These are phyloP conservation scores for Echeneis naucrates DNA, from an alignment of 2,797 vertebrate genomes.

Conservation along the genomic window DNA sequence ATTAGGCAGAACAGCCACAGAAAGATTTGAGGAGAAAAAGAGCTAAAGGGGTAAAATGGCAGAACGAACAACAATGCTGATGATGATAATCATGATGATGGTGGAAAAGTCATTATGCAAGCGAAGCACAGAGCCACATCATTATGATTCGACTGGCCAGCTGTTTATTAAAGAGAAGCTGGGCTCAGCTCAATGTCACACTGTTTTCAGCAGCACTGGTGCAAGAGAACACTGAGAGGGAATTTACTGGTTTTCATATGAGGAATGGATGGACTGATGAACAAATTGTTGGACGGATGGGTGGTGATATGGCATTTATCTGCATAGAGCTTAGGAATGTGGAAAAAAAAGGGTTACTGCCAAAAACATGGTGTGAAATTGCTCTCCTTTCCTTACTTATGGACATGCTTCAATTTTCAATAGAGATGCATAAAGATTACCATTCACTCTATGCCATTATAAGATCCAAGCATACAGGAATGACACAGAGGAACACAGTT, in stretches of 20 bases:
- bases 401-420: not conserved
- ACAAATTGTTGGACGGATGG: not conserved
- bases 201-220: slow-evolving; percentile 42
- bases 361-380: not conserved
- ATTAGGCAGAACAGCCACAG: not conserved
- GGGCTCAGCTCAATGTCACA: slow-evolving; percentile 29
- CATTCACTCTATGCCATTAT: not conserved
- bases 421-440: not conserved
- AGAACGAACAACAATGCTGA: not conserved
- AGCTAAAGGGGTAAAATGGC: not conserved
- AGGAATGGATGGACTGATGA: slow-evolving; percentile 3
- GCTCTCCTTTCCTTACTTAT: not conserved
- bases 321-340: not conserved
- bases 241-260: slow-evolving; percentile 10
- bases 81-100: slow-evolving; percentile 12
- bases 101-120: slow-evolving; percentile 53
- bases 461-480: slow-evolving; percentile 5
- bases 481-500: too few relatives aligned
- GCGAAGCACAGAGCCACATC: slow-evolving; percentile 26
- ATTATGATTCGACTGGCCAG: slow-evolving; percentile 44
- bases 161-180: slow-evolving; percentile 48
- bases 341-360: not conserved
- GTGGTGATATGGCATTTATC: not conserved
- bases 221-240: slow-evolving; percentile 18
- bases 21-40: slow-evolving; percentile 20